Evolutionary conservation across 2,888 invertebrate genomes (phyloP), one percentile per base, ranked within the genome.

Genomic region (Falcaria lacertinaria): DNA sequence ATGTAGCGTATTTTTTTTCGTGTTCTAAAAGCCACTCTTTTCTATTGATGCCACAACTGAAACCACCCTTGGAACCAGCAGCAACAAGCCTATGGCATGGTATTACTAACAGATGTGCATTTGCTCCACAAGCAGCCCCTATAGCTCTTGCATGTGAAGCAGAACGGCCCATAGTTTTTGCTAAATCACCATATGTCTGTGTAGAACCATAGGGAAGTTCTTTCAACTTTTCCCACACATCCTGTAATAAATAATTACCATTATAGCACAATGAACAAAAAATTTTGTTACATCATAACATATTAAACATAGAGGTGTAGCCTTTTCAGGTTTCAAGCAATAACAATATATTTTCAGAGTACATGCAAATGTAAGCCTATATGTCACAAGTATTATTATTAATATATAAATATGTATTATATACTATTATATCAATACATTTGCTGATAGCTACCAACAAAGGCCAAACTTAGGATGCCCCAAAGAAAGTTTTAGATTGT

Each of bases 11-110:
- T 43, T 79, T 79, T 16, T 75, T 72, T 60, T 89, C 89, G 67
- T 80, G 80, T 33, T 88, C 64, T 44, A 90, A 67, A 38, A 92
- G 62, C 90, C 90, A 91, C 43, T 83, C 79, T 52, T 91, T 90
- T 52, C 91, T 86, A 17, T 90, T 88, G 13, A 87, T 62, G 2
- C 90, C 87, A 52, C 90, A 78, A 33, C 85, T 90, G 57, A 89
- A 92, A 2, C 91, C 92, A 32, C 87, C 88, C 42, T 75, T 78
- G 2, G 81, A 74, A 1, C 55, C 58, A 7, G 74, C 58, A 16
- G 81, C 80, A 1, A 88, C 68, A 1, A 89, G 39, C 34, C 89
- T 65, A 43, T 89, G 89, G 50, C 89, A 89, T 1, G 89, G 89
- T 19, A 88, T 66, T 0, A 89, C 63, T 33, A 89, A 41, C 7